phyloP scores from a whole-genome alignment of 2,888 invertebrate genomes.

The Heliconius charithonia region DNA sequence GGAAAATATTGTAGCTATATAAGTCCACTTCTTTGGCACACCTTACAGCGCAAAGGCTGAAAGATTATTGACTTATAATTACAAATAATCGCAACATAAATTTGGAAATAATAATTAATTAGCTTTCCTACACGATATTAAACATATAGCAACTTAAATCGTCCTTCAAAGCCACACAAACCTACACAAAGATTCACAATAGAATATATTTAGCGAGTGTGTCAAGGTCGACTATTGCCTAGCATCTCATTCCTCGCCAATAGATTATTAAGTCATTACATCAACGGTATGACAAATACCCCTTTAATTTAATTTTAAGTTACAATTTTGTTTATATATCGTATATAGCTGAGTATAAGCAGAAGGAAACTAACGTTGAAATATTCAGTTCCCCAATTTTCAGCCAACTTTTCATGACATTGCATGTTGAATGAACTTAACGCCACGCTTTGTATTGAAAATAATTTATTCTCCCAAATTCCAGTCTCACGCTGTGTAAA shows the following conservation, averaged over 20 bases:
- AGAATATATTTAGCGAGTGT: conserved; percentile 44
- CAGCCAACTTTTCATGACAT: too few relatives aligned
- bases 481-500: too few relatives aligned
- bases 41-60: not conserved
- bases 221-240: conserved; percentile 45
- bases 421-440: too few relatives aligned
- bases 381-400: too few relatives aligned
- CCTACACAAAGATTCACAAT: conserved; percentile 43
- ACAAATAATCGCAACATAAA: not conserved
- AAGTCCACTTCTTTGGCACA: not conserved
- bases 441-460: not conserved
- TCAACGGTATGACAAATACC: conserved; percentile 3
- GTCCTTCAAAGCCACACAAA: conserved; percentile 41
- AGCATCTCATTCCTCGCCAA: conserved; percentile 33
- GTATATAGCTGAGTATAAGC: not conserved
- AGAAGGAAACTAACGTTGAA: too few relatives aligned
- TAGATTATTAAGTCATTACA: conserved; percentile 30
- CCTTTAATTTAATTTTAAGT: conserved; percentile 9
- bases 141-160: not conserved
- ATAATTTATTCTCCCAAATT: too few relatives aligned
- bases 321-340: not conserved
- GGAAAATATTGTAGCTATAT: not conserved
- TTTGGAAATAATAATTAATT: not conserved
- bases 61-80: not conserved
- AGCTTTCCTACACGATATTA: not conserved